These are phyloP conservation scores for Yponomeuta plumbellus DNA, from an alignment of 2,888 invertebrate species.

Conservation along the genomic window DNA sequence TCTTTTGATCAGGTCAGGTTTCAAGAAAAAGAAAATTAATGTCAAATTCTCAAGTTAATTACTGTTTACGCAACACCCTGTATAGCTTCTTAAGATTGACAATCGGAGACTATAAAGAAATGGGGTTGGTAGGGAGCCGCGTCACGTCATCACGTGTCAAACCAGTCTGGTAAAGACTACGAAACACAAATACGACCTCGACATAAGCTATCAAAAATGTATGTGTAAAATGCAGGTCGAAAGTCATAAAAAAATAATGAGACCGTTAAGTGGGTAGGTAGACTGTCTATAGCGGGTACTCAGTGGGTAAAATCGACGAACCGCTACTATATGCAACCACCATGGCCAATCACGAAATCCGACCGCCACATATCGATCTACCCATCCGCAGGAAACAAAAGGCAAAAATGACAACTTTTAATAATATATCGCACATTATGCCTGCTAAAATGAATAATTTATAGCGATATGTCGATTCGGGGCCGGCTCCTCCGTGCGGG, in stretches of 20 bases:
- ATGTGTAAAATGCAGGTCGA: neutral
- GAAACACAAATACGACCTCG: neutral
- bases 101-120: too few species aligned
- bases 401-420: slow-evolving; percentile 71
- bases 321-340: neutral
- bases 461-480: slow-evolving; percentile 69
- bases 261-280: neutral
- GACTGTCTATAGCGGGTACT: neutral
- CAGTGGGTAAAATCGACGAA: neutral
- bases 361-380: slow-evolving; percentile 41
- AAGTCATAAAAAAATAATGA: neutral
- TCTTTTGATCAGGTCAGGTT: too few species aligned
- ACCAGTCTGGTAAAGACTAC: neutral
- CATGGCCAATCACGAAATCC: slow-evolving; percentile 15
- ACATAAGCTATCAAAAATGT: neutral
- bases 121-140: too few species aligned
- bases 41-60: too few species aligned
- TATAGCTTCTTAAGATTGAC: too few species aligned
- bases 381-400: slow-evolving; percentile 47
- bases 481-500: slow-evolving; percentile 59
- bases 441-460: slow-evolving; percentile 74
- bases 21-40: too few species aligned
- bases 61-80: too few species aligned
- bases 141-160: too few species aligned
- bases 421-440: slow-evolving; percentile 76